Percentiles rank a stretch among this genome's conserved stretches.
These are phyloP conservation scores for Agrotis clavis DNA, from an alignment of 2,888 invertebrate genomes.

Conservation along the genomic window DNA sequence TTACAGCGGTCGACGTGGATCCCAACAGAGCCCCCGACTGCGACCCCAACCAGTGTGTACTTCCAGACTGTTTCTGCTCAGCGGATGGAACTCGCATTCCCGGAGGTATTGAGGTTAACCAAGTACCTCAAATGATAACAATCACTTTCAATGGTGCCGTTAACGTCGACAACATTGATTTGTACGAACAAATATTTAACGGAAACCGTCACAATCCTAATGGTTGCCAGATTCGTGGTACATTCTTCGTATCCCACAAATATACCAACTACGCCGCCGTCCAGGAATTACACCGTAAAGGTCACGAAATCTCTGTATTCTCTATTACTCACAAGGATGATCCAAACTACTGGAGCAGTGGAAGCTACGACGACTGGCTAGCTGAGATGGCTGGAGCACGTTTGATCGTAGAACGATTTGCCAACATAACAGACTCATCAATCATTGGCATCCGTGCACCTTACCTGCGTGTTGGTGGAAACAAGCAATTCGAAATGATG, in stretches of 20 bases:
- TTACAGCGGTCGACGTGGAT: conserved; percentile 96
- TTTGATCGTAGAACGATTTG: conserved; percentile 96
- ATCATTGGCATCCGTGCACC: conserved; percentile 97
- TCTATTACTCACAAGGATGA: conserved; percentile 98
- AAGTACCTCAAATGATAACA: conserved; percentile 98
- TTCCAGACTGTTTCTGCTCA: conserved; percentile 98
- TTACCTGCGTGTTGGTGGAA: conserved; percentile 97
- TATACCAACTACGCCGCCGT: conserved; percentile 97
- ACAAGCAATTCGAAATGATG: conserved; percentile 99
- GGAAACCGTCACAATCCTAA: conserved; percentile 96
- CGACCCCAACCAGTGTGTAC: conserved; percentile 96
- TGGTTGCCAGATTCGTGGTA: conserved; percentile 96
- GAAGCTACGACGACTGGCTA: conserved; percentile 97
- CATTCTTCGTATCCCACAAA: conserved; percentile 98
- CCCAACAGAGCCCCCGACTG: conserved; percentile 98
- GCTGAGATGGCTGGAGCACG: conserved; percentile 98
- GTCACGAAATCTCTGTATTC: conserved; percentile 98
- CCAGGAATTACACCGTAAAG: conserved; percentile 96
- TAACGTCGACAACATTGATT: conserved; percentile 97
- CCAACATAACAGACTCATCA: conserved; percentile 97
- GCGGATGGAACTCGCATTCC: conserved; percentile 97
- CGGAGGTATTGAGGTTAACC: conserved; percentile 95
- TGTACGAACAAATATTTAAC: conserved; percentile 97
- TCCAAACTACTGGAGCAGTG: conserved; percentile 97
- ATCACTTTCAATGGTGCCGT: conserved; percentile 98